A percentile compares a stretch with the other conserved stretches of the same genome.
Evolutionary conservation across 2,113 vertebrate species (phyloP).

Genomic region (Clarias gariepinus): DNA sequence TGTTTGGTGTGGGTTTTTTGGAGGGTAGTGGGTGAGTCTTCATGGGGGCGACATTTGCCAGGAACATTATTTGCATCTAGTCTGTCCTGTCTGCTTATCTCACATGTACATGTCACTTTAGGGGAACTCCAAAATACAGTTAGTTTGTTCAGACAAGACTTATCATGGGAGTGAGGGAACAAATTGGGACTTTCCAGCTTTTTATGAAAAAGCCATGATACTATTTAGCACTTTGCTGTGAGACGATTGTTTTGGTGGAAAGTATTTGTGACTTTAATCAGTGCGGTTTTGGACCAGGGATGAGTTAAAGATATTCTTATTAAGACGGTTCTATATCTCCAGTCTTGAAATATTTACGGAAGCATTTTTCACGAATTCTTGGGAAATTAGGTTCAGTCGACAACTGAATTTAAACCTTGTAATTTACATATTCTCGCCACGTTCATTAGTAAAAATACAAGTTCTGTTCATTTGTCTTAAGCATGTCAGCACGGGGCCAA

Average conservation of each 20-base stretch:
- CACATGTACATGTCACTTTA: background rate
- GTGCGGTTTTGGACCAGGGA: background rate
- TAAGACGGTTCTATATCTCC: background rate
- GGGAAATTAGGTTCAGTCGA: background rate
- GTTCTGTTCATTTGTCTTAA: no score
- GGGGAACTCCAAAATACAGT: background rate
- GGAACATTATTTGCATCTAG: background rate
- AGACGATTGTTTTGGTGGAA: background rate
- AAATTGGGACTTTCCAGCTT: background rate
- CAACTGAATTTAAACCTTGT: no score
- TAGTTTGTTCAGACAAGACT: background rate
- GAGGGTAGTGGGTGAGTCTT: rapidly evolving
- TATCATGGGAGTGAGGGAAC: background rate
- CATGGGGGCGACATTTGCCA: background rate
- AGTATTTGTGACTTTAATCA: background rate
- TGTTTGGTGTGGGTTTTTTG: background rate
- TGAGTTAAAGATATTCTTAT: background rate
- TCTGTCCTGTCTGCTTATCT: constrained; percentile 15
- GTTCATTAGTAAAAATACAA: no score
- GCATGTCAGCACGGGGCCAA: no score
- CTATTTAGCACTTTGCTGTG: background rate
- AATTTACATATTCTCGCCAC: no score
- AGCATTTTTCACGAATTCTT: background rate
- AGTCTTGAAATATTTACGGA: background rate
- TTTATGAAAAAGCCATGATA: background rate